Conservation (phyloP, 2,888 invertebrate genomes). For the Cabera pusaria region DNA sequence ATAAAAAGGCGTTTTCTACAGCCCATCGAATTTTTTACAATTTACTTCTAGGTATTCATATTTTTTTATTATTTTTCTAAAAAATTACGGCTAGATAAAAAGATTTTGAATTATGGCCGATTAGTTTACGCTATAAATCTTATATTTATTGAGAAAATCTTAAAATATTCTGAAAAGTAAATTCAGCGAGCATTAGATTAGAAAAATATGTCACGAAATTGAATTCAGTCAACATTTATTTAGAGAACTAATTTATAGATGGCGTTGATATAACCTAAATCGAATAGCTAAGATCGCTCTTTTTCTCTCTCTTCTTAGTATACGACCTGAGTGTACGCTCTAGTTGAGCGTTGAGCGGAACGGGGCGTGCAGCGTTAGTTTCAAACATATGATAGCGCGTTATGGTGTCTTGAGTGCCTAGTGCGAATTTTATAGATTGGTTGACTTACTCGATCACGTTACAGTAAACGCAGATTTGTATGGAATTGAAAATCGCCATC, state of each 20-base stretch:
- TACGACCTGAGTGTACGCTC: too few relatives aligned
- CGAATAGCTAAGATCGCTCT: too few relatives aligned
- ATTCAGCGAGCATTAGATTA: slow-evolving; percentile 4
- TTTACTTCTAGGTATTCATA: slow-evolving; percentile 22
- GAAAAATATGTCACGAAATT: slow-evolving; percentile 6
- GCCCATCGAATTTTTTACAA: slow-evolving; percentile 54
- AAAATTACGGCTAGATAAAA: slow-evolving; percentile 62
- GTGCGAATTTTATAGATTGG: too few relatives aligned
- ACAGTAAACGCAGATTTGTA: too few relatives aligned
- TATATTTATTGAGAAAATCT: slow-evolving; percentile 21
- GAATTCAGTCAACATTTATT: too few relatives aligned
- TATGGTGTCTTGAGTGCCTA: too few relatives aligned
- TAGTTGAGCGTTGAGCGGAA: too few relatives aligned
- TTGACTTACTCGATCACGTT: too few relatives aligned
- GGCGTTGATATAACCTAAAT: slow-evolving; percentile 1
- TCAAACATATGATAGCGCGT: too few relatives aligned
- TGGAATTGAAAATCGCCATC: too few relatives aligned
- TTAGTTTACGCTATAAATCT: slow-evolving; percentile 27
- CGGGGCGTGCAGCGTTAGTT: too few relatives aligned
- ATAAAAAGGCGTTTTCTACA: slow-evolving; percentile 63
- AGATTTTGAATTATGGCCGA: slow-evolving; percentile 51
- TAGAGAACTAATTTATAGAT: neutral
- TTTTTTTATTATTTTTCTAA: slow-evolving; percentile 37
- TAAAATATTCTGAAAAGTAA: slow-evolving; percentile 15
- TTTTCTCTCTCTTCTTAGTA: too few relatives aligned